Evolutionary conservation across 2,888 invertebrate genomes (phyloP), one percentile per base, ranked within the genome.

Genomic region (Papilio elwesi): DNA sequence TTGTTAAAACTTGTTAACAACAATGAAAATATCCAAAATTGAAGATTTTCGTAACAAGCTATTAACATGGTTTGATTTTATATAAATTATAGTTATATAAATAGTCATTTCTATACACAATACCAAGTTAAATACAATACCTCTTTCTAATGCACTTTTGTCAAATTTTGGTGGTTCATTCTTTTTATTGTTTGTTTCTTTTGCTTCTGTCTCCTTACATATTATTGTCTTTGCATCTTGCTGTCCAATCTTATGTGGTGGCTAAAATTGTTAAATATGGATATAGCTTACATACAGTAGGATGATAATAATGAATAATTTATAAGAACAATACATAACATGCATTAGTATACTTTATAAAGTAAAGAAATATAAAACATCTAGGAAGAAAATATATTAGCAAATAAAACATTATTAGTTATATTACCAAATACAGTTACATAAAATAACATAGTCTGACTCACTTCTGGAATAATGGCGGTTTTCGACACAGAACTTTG

Each of bases 101-200:
- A n/a, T 51, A n/a, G 6, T 51, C 0, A 55, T 9, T 57, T 57
- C 26, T 13, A 57, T 57, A 36, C 36, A 3, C 11, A 36, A 57
- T 36, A 57, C 0, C 12, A 26, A 36, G 36, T 12, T 36, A n/a
- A n/a, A n/a, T n/a, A 7, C 36, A 7, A 77, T 83, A 92, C 92
- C 92, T 87, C 86, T 84, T 80, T 92, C 91, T 81, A 90, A 83
- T 77, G 82, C 83, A 82, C 87, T 87, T 72, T 85, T 84, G 80
- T 87, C 80, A 65, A 75, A 63, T 78, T 79, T 79, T 78, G 86
- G 82, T 75, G 82, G 83, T 73, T 86, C 87, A 75, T 85, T 85
- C 77, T 88, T 90, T 79, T 90, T 90, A 78, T 85, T 87, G 49
- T 79, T 75, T 76, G 76, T 81, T 68, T 79, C 73, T 77, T 84